Conservation (phyloP, 2,797 vertebrate species). For the Sebastes vulpes region DNA sequence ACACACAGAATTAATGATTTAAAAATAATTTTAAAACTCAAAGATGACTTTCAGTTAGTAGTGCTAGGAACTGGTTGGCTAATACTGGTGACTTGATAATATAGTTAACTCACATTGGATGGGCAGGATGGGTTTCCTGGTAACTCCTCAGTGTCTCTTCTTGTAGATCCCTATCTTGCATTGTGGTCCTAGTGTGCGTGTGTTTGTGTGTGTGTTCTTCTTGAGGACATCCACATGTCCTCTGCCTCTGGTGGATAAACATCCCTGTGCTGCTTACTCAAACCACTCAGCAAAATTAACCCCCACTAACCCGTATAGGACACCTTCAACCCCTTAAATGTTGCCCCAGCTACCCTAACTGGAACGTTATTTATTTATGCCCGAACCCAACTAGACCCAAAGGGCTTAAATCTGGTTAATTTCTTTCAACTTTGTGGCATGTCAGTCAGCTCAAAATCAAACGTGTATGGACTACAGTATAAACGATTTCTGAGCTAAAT, state of each 20-base stretch:
- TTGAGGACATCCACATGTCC: conserved; percentile 24
- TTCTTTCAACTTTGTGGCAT: not conserved
- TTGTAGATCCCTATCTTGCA: conserved; percentile 9
- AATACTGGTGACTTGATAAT: not conserved
- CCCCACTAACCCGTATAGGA: not conserved
- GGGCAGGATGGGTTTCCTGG: not conserved
- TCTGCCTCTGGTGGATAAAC: conserved; percentile 40
- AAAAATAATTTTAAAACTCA: not conserved
- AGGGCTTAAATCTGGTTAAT: conserved; percentile 7
- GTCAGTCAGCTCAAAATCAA: not conserved
- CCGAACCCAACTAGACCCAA: conserved; percentile 60
- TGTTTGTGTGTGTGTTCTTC: conserved; percentile 1
- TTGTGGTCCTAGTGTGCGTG: conserved; percentile 32
- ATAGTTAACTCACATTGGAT: not conserved
- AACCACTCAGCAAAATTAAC: not conserved
- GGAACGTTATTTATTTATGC: conserved; percentile 29
- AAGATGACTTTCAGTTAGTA: not conserved
- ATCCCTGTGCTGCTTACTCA: conserved; percentile 36
- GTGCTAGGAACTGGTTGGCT: not conserved
- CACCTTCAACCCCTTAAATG: conserved; percentile 3
- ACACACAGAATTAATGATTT: not conserved
- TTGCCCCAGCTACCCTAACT: not conserved
- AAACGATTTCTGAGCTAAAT: not conserved
- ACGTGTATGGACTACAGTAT: not conserved
- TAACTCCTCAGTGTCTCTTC: conserved; percentile 34